These are phyloP conservation scores for Pundamilia nyererei DNA, from an alignment of 2,113 vertebrate species.

Conservation along the genomic window DNA sequence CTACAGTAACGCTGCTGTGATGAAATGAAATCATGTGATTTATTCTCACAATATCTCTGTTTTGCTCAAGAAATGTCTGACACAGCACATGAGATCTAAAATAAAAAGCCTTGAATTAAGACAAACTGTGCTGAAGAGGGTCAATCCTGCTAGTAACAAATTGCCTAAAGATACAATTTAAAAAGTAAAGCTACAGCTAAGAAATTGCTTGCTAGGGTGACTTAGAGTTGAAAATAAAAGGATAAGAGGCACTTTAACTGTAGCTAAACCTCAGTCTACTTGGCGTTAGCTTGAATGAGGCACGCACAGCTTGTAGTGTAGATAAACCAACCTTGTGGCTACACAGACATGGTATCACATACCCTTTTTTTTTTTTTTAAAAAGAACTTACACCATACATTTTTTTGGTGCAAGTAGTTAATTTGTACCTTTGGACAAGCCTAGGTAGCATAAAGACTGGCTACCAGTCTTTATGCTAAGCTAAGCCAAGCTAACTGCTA, in stretches of 20 bases:
- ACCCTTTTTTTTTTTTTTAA: not conserved
- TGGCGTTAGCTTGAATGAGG: not conserved
- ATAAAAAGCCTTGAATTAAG: not conserved
- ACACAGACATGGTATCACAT: not conserved
- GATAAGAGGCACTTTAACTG: not conserved
- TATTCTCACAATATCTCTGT: constrained; percentile 2
- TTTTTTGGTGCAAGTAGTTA: not conserved
- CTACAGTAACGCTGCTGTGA: constrained; percentile 1
- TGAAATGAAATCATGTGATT: constrained; percentile 24
- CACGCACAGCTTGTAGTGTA: rapidly evolving
- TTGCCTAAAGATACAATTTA: not conserved
- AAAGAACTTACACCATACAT: not conserved
- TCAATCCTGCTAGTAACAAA: not conserved
- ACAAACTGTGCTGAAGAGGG: not conserved
- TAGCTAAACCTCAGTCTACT: not conserved
- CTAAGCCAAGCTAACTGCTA: not conserved
- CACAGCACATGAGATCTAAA: not conserved
- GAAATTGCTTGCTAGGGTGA: not conserved
- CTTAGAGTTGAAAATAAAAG: not conserved
- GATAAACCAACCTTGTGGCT: not conserved
- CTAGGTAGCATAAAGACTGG: not conserved
- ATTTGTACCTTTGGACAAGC: not conserved
- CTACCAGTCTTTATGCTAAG: not conserved
- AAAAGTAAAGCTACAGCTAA: not conserved
- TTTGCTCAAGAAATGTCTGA: not conserved